Conservation (phyloP, 2,113 vertebrate genomes). For the Petrocephalus microphthalmus region DNA sequence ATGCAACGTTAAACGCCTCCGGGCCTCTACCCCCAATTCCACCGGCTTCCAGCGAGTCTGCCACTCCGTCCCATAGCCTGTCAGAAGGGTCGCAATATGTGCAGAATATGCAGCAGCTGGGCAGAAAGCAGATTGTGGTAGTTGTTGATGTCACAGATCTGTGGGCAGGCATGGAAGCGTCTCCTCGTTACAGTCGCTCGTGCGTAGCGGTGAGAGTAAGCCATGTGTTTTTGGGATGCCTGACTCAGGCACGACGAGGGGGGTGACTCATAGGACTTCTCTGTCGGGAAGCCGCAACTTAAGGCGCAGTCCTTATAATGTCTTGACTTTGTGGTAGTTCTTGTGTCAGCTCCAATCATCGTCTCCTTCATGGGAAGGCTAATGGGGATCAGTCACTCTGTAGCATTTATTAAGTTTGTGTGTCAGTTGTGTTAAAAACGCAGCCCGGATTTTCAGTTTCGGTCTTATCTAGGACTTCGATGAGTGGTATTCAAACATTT, state of each 20-base stretch:
- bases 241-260: slow-evolving; percentile 47
- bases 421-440: neutral
- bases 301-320: slow-evolving; percentile 34
- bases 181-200: neutral
- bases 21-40: neutral
- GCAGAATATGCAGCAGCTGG: neutral
- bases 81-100: neutral
- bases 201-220: neutral
- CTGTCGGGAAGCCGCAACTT: slow-evolving; percentile 53
- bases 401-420: neutral
- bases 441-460: neutral
- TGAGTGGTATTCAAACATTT: neutral
- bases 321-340: slow-evolving; percentile 45
- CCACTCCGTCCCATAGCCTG: neutral
- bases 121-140: neutral
- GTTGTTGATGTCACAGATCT: neutral
- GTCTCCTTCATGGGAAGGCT: neutral
- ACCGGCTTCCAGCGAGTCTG: no score
- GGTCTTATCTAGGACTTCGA: neutral
- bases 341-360: neutral
- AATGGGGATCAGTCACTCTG: neutral
- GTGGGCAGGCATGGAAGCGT: neutral
- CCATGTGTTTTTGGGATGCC: neutral
- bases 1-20: neutral
- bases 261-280: slow-evolving; percentile 58